Base-by-base conservation (phyloP, 2,888 invertebrate genomes). In the Conops quadrifasciatus region DNA sequence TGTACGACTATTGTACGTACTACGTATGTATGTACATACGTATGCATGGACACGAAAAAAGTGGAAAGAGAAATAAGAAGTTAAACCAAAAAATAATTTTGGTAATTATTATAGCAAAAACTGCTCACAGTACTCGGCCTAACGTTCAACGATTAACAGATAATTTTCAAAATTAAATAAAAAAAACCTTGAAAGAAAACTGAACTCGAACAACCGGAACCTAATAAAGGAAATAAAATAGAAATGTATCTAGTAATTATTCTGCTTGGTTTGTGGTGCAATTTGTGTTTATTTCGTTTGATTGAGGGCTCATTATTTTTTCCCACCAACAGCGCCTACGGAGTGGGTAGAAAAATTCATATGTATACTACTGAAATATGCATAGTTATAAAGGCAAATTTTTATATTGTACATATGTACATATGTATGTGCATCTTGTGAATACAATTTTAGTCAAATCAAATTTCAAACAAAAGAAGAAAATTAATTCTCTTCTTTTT, bases 311-410 rank as follows among this genome's bases (percentile, higher is more conserved):
- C 78, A 13, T 70, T 81, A 59, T 82, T 83, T 30, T 84, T 77
- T 65, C 78, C 81, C n/a, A 76, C 82, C 2, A 78, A 82, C 28
- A 83, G 83, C 71, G 83, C 84, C 1, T 82, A 84, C 74, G 84
- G 84, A 63, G 84, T 84, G 75, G 78, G 84, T 79, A 56, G 11
- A 9, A 4, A 45, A n/a, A n/a, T n/a, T n/a, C n/a, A n/a, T n/a
- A 26, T 43, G 53, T 53, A 53, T n/a, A 16, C n/a, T 1, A 16
- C 4, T 11, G 49, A 4, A 1, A n/a, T 49, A 16, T 49, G 49
- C n/a, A 49, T n/a, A 49, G n/a, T n/a, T 1, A 4, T n/a, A 49
- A 49, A 11, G 49, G 16, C 4, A n/a, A n/a, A n/a, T n/a, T n/a
- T n/a, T n/a, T n/a, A n/a, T n/a, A n/a, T n/a, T n/a, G n/a, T n/a